Percentiles rank a stretch among this genome's conserved stretches.
These are phyloP conservation scores for Rafetus swinhoei DNA, from an alignment of 2,113 vertebrate species.

Conservation along the genomic window DNA sequence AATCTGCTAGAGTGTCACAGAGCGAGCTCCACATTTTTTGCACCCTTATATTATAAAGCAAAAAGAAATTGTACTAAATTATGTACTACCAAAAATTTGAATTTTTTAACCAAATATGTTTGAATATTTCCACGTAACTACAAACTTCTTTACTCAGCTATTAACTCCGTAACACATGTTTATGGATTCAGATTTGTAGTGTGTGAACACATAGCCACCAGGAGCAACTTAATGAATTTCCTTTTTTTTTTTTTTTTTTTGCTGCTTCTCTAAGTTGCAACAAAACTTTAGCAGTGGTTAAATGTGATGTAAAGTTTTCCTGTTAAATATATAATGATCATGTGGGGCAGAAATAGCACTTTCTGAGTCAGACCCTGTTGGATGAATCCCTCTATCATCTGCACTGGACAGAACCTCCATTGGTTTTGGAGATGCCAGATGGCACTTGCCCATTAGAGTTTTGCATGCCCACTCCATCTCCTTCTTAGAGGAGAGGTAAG, in stretches of 20 bases:
- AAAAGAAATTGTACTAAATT: background rate
- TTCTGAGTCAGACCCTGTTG: background rate
- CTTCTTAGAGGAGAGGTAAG: background rate
- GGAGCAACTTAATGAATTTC: background rate
- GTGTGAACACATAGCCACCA: background rate
- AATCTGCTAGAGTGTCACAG: background rate
- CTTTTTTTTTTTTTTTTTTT: background rate
- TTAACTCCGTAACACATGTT: background rate
- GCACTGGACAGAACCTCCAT: background rate
- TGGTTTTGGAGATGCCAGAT: background rate
- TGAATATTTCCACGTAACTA: background rate
- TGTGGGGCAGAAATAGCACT: background rate
- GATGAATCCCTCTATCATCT: background rate
- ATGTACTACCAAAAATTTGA: background rate
- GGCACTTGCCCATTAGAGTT: background rate
- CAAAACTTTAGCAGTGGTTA: fast-evolving
- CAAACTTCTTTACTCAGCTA: background rate
- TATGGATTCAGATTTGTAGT: background rate
- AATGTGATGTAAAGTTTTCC: background rate
- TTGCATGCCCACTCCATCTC: background rate
- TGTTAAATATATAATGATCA: fast-evolving
- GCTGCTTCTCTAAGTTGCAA: background rate
- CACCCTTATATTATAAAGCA: background rate
- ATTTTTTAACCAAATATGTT: background rate
- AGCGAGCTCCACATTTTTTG: background rate